phyloP scores from a whole-genome alignment of 2,797 vertebrate species.

The Microctenopoma lineatum region DNA sequence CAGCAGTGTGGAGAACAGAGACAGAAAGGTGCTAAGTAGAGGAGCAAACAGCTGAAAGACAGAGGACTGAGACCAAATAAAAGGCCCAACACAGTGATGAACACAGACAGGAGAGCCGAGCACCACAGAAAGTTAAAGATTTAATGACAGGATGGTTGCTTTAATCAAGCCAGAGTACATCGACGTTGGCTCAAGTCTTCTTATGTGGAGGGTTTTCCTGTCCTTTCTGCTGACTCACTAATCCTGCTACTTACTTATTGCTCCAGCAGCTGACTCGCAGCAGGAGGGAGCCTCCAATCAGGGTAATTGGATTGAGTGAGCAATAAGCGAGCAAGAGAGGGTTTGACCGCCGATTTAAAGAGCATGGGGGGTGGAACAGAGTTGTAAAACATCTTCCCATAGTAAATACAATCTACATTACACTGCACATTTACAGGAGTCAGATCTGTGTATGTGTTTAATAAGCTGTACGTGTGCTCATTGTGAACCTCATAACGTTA shows the following conservation, averaged over 20 bases:
- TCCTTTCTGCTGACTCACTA: constrained; percentile 55
- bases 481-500: no score
- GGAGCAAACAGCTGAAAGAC: constrained; percentile 3
- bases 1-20: constrained; percentile 1
- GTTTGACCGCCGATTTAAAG: constrained; percentile 18
- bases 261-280: constrained; percentile 34
- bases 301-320: constrained; percentile 60
- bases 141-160: constrained; percentile 8
- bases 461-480: no score
- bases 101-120: not conserved
- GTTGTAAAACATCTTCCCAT: not conserved
- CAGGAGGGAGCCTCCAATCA: constrained; percentile 33
- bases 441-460: no score
- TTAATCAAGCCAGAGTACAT: constrained; percentile 10
- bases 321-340: constrained; percentile 20
- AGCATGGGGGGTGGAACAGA: not conserved
- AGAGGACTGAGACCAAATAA: not conserved
- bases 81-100: not conserved
- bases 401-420: not conserved
- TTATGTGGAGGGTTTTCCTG: constrained; percentile 4
- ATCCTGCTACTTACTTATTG: constrained; percentile 34
- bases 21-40: not conserved
- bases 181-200: not conserved
- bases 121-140: not conserved
- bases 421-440: not conserved